Evolutionary conservation across 2,797 vertebrate genomes (phyloP).

Genomic region (Aplochiton taeniatus): DNA sequence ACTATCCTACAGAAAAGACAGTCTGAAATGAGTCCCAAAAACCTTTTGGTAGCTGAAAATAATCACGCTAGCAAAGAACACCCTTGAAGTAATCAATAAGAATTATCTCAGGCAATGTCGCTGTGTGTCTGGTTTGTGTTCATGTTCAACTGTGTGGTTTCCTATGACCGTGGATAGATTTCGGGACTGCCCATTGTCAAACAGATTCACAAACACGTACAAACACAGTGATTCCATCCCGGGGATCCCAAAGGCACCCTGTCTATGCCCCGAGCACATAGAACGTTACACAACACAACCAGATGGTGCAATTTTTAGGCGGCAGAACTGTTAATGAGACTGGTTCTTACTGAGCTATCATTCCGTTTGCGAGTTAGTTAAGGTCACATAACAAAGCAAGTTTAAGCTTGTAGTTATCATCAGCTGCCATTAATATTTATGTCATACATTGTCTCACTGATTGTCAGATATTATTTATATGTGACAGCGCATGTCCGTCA

Average conservation of each 20-base stretch:
- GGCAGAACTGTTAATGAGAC: constrained; percentile 61
- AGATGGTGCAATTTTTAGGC: constrained; percentile 65
- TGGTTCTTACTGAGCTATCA: constrained; percentile 18
- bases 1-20: no score
- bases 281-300: constrained; percentile 64
- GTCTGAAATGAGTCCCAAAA: no score
- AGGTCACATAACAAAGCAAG: constrained; percentile 30
- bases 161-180: not conserved
- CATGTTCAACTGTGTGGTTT: constrained; percentile 44
- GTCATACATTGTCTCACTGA: no score
- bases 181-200: not conserved
- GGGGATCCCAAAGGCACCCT: not conserved
- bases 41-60: not conserved
- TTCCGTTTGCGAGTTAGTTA: constrained; percentile 17
- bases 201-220: not conserved
- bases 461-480: no score
- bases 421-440: not conserved
- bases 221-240: not conserved
- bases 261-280: constrained; percentile 29
- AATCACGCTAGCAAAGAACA: no score
- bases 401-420: not conserved
- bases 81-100: no score
- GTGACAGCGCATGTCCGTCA: no score
- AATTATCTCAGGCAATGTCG: constrained; percentile 18
- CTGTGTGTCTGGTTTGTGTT: no score